A percentile compares a stretch with the other conserved stretches of the same genome.
phyloP scores from a whole-genome alignment of 2,888 invertebrate species.

The Patella depressa region DNA sequence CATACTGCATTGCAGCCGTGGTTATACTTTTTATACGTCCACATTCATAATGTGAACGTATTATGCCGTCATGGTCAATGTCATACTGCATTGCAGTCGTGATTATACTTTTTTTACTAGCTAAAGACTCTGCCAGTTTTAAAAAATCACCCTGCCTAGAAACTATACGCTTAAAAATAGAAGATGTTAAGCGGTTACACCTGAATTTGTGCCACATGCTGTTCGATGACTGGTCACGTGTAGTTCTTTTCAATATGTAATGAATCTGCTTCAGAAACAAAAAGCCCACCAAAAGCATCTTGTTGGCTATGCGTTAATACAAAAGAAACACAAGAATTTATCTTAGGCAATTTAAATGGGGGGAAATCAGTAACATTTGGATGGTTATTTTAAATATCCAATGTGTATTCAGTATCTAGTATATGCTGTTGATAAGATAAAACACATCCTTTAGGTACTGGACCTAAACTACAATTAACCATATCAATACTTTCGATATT shows the following conservation, averaged over 20 bases:
- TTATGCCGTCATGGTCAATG: no score
- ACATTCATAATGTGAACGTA: no score
- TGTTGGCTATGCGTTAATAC: background rate
- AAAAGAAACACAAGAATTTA: background rate
- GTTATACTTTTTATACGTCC: no score
- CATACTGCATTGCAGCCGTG: no score
- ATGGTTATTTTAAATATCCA: background rate
- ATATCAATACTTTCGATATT: background rate
- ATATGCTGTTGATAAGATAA: no score
- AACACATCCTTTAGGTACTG: no score
- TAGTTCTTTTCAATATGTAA: background rate
- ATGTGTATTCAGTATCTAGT: background rate
- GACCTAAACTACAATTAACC: background rate
- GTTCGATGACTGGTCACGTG: background rate
- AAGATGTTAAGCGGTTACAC: background rate
- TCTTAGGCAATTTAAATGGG: background rate
- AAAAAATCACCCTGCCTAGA: background rate
- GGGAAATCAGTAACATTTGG: background rate
- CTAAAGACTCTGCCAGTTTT: no score
- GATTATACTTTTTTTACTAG: no score
- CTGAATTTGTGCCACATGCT: constrained; percentile 8
- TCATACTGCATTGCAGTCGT: no score
- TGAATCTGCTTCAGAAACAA: background rate
- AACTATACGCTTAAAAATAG: background rate
- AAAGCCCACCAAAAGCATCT: background rate